phyloP scores from a whole-genome alignment of 2,113 vertebrate genomes.

The Nerophis lumbriciformis region DNA sequence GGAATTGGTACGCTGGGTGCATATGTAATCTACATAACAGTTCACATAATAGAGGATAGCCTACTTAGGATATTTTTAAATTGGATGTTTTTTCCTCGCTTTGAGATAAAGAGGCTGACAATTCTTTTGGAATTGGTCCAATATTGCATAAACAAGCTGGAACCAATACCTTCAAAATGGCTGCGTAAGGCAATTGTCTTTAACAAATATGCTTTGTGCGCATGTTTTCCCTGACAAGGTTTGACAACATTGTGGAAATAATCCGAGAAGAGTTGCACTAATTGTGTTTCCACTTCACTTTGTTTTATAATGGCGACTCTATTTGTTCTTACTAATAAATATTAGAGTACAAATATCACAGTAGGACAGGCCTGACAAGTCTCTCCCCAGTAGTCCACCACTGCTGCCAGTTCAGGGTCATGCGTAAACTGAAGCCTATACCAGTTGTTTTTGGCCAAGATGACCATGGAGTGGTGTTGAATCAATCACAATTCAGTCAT shows the following conservation, averaged over 20 bases:
- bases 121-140: background rate
- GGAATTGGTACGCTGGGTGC: background rate
- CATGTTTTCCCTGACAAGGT: constrained; percentile 2
- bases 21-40: background rate
- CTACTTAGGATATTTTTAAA: background rate
- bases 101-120: background rate
- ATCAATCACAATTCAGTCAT: too few relatives aligned
- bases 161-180: constrained; percentile 1
- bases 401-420: too few relatives aligned
- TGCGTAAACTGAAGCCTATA: too few relatives aligned
- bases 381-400: background rate
- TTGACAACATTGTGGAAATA: background rate
- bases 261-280: background rate
- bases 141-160: background rate
- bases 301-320: background rate
- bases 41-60: background rate
- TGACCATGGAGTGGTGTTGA: too few relatives aligned
- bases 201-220: background rate
- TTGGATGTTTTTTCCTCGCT: background rate
- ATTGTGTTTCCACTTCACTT: background rate
- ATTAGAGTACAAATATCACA: background rate
- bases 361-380: background rate
- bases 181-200: background rate
- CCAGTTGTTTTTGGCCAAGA: too few relatives aligned
- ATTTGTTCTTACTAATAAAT: background rate